Base-by-base conservation (phyloP, 2,888 invertebrate species). In the Conistra vaccinii region DNA sequence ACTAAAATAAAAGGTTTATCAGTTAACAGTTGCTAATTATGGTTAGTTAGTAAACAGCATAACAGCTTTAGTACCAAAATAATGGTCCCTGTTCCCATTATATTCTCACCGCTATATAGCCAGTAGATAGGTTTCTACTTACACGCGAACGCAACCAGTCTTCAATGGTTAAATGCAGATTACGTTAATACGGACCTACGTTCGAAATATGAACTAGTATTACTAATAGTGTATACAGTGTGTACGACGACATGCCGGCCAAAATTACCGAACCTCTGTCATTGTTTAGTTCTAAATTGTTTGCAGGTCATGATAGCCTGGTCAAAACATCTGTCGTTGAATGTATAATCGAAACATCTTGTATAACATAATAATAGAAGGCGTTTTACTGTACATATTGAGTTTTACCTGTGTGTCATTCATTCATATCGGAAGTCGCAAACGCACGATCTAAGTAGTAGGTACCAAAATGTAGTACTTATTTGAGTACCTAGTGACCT, bases 251-350 rank as follows among this genome's bases (percentile, higher is more conserved):
- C 57, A 60, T 61, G 23, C 14, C 23, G 55, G 5, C 77, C n/a
- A 48, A 32, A 61, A 42, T 66, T 0, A n/a, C 10, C 17, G n/a
- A 53, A 68, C 14, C 29, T n/a, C n/a, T 48, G 57, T 26, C 12
- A 68, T 39, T 63, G 51, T 58, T 35, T 17, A 29, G 26, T 29
- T 29, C 14, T 39, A 29, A 58, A 32, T 58, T 14, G 62, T 68
- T 63, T 51, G 32, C 45, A 32, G 63, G 35, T 63, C 58, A 32
- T 7, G n/a, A 32, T 51, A 61, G 55, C 9, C 55, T 66, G 60
- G 79, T 69, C 77, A 76, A 76, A 69, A 81, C 77, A 79, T 48
- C 7, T 48, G 26, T 32, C 68, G 69, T 76, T 42, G 51, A 67
- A 65, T 45, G 82, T 65, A 45, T 76, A 65, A 76, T n/a, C 55